Evolutionary conservation across 1,140 invertebrate species (phyloP), one percentile per base, ranked within the genome.

Genomic region (Drosophila bipectinata): DNA sequence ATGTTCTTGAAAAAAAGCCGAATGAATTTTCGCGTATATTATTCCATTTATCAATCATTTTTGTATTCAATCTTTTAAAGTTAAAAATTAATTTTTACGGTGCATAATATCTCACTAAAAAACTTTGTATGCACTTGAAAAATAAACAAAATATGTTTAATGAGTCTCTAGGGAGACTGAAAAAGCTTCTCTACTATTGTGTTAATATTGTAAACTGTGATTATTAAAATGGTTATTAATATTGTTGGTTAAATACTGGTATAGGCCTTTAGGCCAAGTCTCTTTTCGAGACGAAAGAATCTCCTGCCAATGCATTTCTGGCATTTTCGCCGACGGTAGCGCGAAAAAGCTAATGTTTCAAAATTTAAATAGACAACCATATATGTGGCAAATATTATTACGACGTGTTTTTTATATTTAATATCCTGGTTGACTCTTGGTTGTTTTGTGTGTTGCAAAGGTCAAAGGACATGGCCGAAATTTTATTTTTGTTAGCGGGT

Each of bases 331-430:
- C 41, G 41, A 15, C 41, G 41, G 41, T 10, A 5, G 10, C 12
- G 34, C 34, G 34, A 37, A 37, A 37, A 37, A 12, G 10, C 12
- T 37, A 10, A 37, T 37, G 5, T 1, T 28, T 28, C 6, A 28
- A 28, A 28, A 37, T 37, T 37, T 12, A 12, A 37, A 37, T 32
- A 47, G n/a, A 58, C 55, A 47, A 58, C 41, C 41, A 9, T 58
- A 30, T 45, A 41, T 44, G 41, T 44, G 41, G 55, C 41, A 57
- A 45, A 41, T n/a, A 39, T 24, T 4, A 39, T 44, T 41, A 41
- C 32, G 21, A 55, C 21, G 10, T 54, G n/a, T 15, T 54, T 12
- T 1, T 8, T n/a, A 14, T 18, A 44, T 15, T 44, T 18, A 44
- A n/a, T 41, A 15, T 41, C 14, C n/a, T 44, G 21, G 21, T 18